Percentiles rank a stretch among this genome's conserved stretches.
phyloP scores from a whole-genome alignment of 1,140 invertebrate genomes.

The Magallana angulata region DNA sequence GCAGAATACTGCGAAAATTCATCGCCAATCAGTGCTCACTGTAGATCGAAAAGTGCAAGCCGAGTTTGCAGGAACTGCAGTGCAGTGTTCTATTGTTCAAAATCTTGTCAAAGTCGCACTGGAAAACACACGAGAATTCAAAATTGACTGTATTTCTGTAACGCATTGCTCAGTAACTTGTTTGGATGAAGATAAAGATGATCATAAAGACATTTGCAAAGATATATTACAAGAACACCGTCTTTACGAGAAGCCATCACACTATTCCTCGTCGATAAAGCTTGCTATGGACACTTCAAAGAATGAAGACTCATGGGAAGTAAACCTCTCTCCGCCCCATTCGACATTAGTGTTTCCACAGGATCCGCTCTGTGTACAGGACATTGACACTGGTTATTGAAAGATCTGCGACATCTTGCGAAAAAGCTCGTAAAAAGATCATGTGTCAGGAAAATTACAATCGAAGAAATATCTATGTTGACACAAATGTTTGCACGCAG shows the following conservation, averaged over 20 bases:
- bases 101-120: background rate
- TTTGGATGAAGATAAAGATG: background rate
- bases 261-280: no score
- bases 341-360: background rate
- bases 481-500: background rate
- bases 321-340: background rate
- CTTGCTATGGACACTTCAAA: no score
- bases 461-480: background rate
- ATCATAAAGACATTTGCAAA: background rate
- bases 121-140: background rate
- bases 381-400: background rate
- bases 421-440: background rate
- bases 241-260: no score
- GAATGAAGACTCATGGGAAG: no score
- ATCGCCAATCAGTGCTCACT: background rate
- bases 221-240: no score
- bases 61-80: background rate
- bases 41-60: background rate
- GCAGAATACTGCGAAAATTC: background rate
- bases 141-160: background rate
- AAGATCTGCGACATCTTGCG: background rate
- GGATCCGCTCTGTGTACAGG: background rate
- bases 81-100: background rate
- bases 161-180: background rate
- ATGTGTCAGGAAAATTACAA: background rate